Conservation (phyloP, 2,113 vertebrate genomes). For the Piaya cayana region DNA sequence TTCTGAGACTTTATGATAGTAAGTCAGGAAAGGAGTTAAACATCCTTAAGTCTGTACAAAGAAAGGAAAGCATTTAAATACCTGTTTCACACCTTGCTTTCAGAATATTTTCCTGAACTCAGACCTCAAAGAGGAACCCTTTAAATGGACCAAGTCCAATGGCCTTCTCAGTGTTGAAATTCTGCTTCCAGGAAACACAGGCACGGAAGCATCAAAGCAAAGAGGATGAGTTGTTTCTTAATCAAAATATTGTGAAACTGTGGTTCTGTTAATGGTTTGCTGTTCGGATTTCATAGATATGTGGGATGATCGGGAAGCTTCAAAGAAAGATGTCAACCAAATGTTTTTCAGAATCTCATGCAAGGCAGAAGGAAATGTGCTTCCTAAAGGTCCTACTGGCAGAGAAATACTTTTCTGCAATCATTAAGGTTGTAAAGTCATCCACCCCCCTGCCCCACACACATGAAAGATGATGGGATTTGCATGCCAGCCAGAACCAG, state of each 20-base stretch:
- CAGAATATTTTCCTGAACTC: neutral
- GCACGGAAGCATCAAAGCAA: conserved; percentile 22
- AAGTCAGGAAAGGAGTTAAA: neutral
- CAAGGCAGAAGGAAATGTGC: conserved; percentile 56
- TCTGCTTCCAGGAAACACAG: neutral
- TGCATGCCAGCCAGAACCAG: conserved; percentile 6
- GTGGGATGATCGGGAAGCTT: conserved; percentile 14
- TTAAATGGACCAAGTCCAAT: neutral
- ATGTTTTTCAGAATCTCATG: conserved; percentile 38
- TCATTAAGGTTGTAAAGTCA: conserved; percentile 23
- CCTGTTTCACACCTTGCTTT: neutral
- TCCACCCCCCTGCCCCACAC: neutral
- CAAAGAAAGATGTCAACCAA: conserved; percentile 62
- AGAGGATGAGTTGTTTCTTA: neutral
- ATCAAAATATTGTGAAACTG: conserved; percentile 38
- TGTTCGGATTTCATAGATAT: neutral
- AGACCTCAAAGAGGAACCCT: neutral
- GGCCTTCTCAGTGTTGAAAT: neutral
- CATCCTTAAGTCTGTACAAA: neutral
- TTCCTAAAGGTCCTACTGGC: conserved; percentile 32
- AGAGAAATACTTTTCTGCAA: neutral
- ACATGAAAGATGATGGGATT: conserved; percentile 22
- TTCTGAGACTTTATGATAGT: neutral
- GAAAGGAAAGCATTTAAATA: neutral
- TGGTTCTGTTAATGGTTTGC: neutral